phyloP scores from a whole-genome alignment of 2,113 vertebrate genomes.

The Spea bombifrons region DNA sequence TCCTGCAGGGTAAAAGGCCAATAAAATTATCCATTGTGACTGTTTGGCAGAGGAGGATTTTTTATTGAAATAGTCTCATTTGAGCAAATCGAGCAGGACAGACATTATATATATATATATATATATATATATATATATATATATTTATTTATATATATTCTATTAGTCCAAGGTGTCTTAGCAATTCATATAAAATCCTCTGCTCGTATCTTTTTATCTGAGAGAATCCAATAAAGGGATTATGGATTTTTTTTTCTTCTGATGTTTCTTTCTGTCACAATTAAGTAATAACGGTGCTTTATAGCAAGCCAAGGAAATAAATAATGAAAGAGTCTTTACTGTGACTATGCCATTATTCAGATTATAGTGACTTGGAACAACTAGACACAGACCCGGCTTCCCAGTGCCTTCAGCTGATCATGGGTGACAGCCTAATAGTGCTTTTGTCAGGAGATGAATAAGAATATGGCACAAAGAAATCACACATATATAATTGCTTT shows the following conservation, averaged over 20 bases:
- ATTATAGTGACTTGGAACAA: conserved; percentile 54
- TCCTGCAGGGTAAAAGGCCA: conserved; percentile 31
- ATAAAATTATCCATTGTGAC: conserved; percentile 25
- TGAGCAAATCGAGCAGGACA: conserved; percentile 28
- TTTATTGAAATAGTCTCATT: conserved; percentile 32
- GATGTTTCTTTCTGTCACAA: conserved; percentile 47
- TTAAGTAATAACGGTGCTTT: conserved; percentile 44
- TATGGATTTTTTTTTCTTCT: conserved; percentile 21
- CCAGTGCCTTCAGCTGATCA: conserved; percentile 50
- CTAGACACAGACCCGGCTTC: conserved; percentile 50
- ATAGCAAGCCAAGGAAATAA: conserved; percentile 39
- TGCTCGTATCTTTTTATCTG: conserved; percentile 1
- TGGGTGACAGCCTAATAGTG: conserved; percentile 60
- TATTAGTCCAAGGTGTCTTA: conserved; percentile 20
- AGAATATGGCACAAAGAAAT: conserved; percentile 58
- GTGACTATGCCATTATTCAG: conserved; percentile 49
- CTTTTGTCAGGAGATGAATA: conserved; percentile 58
- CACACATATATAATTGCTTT: conserved; percentile 60
- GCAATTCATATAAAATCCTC: conserved; percentile 16
- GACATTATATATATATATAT: neutral
- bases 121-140: too few relatives aligned
- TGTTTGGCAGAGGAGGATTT: conserved; percentile 29
- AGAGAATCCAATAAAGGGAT: conserved; percentile 20
- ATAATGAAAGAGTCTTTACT: conserved; percentile 24
- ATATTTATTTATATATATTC: neutral